Conservation (phyloP, 2,888 invertebrate species). For the Eupithecia subumbrata region DNA sequence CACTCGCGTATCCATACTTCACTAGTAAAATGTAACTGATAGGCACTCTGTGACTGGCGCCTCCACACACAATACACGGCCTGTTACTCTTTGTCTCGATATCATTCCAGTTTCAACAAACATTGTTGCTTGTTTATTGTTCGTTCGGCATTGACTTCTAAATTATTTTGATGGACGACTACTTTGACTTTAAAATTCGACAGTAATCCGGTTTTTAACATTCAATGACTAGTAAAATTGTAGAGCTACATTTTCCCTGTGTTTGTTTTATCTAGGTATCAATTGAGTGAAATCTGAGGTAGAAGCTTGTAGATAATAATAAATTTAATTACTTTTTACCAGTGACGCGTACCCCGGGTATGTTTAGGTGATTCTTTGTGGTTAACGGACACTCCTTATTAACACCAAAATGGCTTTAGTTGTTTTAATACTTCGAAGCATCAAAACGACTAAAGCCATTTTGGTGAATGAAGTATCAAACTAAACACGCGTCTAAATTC, state of each 20-base stretch:
- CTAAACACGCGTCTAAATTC: neutral
- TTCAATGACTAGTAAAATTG: too few species aligned
- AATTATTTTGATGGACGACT: constrained; percentile 41
- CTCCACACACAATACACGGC: constrained; percentile 49
- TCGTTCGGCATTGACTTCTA: constrained; percentile 44
- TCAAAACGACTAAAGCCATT: too few species aligned
- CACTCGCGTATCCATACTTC: too few species aligned
- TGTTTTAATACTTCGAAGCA: too few species aligned
- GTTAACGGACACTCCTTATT: too few species aligned
- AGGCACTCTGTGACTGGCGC: constrained; percentile 35
- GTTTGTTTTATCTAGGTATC: too few species aligned
- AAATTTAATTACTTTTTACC: too few species aligned
- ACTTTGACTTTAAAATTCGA: neutral
- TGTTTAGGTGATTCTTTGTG: too few species aligned
- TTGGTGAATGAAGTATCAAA: neutral
- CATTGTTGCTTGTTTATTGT: constrained; percentile 55
- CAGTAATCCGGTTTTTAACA: neutral
- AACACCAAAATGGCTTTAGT: too few species aligned
- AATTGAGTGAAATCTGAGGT: neutral
- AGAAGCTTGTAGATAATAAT: too few species aligned
- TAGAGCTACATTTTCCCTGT: too few species aligned
- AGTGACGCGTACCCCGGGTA: too few species aligned
- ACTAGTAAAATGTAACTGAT: constrained; percentile 30
- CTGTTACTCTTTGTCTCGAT: constrained; percentile 48
- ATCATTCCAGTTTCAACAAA: constrained; percentile 49